Percentiles rank a stretch among this genome's conserved stretches.
These are phyloP conservation scores for Apis laboriosa DNA, from an alignment of 1,140 invertebrate species.

Conservation along the genomic window DNA sequence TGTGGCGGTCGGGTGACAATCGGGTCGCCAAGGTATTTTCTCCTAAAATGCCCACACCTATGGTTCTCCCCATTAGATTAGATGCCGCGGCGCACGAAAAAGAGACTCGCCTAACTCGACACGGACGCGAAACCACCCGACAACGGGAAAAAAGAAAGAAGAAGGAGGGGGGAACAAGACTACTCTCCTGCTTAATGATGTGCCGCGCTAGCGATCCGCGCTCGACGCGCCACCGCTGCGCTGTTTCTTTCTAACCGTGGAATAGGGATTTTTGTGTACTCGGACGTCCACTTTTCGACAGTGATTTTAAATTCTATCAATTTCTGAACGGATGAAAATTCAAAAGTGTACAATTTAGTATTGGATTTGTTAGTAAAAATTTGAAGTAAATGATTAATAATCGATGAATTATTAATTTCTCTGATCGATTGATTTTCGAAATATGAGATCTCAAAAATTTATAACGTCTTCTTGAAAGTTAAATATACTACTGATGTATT, in stretches of 20 bases:
- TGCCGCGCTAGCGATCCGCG: slow-evolving; percentile 71
- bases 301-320: slow-evolving; percentile 24
- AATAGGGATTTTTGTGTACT: slow-evolving; percentile 1
- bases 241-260: slow-evolving; percentile 11
- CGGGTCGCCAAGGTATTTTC: slow-evolving; percentile 63
- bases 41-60: slow-evolving; percentile 70
- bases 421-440: neutral
- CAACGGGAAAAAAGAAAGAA: slow-evolving; percentile 65
- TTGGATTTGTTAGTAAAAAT: too few relatives aligned
- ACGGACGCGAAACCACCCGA: slow-evolving; percentile 43
- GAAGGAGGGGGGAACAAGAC: slow-evolving; percentile 70
- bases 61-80: slow-evolving; percentile 76
- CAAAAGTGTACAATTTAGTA: too few relatives aligned
- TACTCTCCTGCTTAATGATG: slow-evolving; percentile 78
- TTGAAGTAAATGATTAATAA: too few relatives aligned
- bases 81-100: slow-evolving; percentile 70
- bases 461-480: too few relatives aligned
- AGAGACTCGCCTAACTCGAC: slow-evolving; percentile 53
- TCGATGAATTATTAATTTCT: neutral
- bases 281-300: slow-evolving; percentile 2
- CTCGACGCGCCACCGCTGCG: slow-evolving; percentile 52
- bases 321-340: neutral
- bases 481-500: too few relatives aligned
- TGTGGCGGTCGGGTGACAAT: slow-evolving; percentile 46
- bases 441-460: too few relatives aligned